phyloP scores from a whole-genome alignment of 2,113 vertebrate genomes.

The Macroglossus sobrinus region DNA sequence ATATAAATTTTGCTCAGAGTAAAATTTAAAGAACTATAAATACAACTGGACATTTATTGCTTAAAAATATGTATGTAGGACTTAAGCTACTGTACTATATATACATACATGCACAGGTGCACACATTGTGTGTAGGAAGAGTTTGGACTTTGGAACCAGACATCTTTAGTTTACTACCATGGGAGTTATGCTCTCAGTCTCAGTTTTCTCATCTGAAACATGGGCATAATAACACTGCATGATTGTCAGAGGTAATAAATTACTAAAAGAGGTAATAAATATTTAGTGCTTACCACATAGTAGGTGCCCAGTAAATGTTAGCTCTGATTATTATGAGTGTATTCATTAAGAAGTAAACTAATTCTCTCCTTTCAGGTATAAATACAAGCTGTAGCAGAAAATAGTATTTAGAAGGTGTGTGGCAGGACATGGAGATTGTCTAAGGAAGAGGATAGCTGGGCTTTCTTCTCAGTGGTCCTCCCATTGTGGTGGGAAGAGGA shows the following conservation, averaged over 20 bases:
- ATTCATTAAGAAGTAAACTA: not conserved
- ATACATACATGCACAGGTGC: not conserved
- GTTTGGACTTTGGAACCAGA: not conserved
- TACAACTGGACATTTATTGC: conserved; percentile 1
- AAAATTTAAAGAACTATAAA: not conserved
- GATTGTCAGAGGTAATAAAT: not conserved
- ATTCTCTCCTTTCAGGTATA: not conserved
- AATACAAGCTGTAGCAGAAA: not conserved
- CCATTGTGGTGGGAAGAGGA: not conserved
- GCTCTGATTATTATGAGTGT: not conserved
- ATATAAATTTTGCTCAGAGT: conserved; percentile 24
- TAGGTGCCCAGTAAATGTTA: not conserved
- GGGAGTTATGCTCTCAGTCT: not conserved
- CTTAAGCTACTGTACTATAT: not conserved
- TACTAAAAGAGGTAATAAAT: not conserved
- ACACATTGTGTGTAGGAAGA: not conserved
- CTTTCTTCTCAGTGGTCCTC: not conserved
- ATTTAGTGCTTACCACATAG: not conserved
- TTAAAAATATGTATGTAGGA: not conserved
- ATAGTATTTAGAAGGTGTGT: not conserved
- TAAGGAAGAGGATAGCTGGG: not conserved
- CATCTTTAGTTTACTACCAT: not conserved
- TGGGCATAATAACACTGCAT: not conserved
- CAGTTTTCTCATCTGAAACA: not conserved
- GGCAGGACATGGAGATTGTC: not conserved